Percentiles rank a stretch among this genome's conserved stretches.
These are phyloP conservation scores for Rousettus leschenaultii DNA, from an alignment of 2,113 vertebrate genomes.

Conservation along the genomic window DNA sequence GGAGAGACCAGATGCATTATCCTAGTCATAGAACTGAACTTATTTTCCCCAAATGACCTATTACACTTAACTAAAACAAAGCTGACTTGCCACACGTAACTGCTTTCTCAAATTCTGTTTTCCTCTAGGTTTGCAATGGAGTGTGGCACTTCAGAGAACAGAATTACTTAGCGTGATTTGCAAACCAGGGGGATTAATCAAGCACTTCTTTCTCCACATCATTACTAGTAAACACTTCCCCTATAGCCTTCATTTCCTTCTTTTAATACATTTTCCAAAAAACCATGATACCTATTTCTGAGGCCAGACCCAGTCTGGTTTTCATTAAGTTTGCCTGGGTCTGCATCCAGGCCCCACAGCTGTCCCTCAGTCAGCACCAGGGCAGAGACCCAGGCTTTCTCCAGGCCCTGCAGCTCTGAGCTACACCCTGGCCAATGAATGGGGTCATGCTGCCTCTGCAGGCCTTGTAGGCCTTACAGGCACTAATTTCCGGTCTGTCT, in stretches of 20 bases:
- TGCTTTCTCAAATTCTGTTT: neutral
- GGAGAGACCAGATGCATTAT: neutral
- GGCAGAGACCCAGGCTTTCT: neutral
- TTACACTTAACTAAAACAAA: neutral
- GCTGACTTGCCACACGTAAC: neutral
- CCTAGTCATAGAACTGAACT: neutral
- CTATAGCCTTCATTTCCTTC: slow-evolving; percentile 42
- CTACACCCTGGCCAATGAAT: neutral
- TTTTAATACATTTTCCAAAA: slow-evolving; percentile 35
- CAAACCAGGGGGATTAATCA: neutral
- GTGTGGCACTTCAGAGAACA: neutral
- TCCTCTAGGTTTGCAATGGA: neutral
- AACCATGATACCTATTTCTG: neutral
- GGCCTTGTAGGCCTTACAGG: slow-evolving; percentile 10
- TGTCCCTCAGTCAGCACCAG: neutral
- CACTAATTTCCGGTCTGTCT: neutral
- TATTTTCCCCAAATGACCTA: neutral
- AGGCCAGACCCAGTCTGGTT: slow-evolving; percentile 32
- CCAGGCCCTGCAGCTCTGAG: neutral
- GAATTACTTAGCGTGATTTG: neutral
- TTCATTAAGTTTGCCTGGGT: slow-evolving; percentile 34
- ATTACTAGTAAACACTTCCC: slow-evolving; percentile 14
- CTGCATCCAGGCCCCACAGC: neutral
- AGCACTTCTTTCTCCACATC: neutral
- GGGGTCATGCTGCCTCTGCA: neutral